phyloP scores from a whole-genome alignment of 2,113 vertebrate genomes.

The Scomber japonicus region DNA sequence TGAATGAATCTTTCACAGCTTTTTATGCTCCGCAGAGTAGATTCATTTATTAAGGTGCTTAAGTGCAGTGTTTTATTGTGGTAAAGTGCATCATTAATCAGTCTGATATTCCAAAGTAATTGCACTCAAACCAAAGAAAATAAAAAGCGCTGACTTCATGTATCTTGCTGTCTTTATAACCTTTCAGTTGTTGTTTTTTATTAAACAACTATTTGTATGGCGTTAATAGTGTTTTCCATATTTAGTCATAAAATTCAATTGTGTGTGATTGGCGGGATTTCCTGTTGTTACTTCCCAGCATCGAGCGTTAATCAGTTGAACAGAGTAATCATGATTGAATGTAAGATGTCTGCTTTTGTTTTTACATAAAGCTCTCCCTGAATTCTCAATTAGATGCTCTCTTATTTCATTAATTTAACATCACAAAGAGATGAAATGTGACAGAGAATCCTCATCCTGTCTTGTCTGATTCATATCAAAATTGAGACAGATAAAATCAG shows the following conservation, averaged over 20 bases:
- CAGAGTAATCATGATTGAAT: neutral
- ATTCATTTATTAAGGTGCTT: constrained; percentile 21
- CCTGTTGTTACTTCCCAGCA: neutral
- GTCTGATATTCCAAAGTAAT: neutral
- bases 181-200: neutral
- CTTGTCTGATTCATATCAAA: neutral
- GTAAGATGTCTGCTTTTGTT: neutral
- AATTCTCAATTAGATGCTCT: neutral
- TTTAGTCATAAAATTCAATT: neutral
- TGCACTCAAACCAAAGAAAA: neutral
- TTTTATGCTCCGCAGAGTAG: constrained; percentile 13
- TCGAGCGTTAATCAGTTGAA: neutral
- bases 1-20: neutral
- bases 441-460: neutral
- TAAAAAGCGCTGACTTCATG: neutral
- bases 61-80: neutral
- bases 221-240: too few relatives aligned
- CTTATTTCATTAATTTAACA: neutral
- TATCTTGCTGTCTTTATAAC: neutral
- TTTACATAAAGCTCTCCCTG: neutral
- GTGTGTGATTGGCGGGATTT: neutral
- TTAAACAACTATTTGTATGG: neutral
- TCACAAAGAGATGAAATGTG: neutral
- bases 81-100: constrained; percentile 11
- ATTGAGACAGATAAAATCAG: neutral